Base-by-base conservation (phyloP, 2,797 vertebrate species). In the Tamandua tetradactyla region DNA sequence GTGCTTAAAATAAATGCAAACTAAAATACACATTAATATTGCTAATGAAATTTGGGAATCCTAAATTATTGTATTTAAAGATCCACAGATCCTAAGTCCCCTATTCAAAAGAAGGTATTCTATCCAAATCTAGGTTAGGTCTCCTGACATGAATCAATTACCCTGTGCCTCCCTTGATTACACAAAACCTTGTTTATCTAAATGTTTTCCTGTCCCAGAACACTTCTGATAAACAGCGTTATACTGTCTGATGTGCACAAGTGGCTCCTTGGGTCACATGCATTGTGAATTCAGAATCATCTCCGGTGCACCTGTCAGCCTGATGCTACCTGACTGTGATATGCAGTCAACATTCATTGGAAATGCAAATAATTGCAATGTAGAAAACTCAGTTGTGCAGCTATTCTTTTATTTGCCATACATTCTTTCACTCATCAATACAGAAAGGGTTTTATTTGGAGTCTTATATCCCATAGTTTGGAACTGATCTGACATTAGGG, bases 91-190 rank as follows among this genome's bases (percentile, higher is more conserved):
- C 88, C 93, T 78, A 95, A 97, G 84, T 96, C 91, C 93, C 97
- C 97, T 97, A 93, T 98, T 97, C 97, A 96, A 97, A n/a, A n/a
- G n/a, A n/a, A n/a, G n/a, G n/a, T n/a, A 59, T 97, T 12, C 71
- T 91, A 92, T 96, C 93, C 96, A 98, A 98, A 98, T 98, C 96
- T 97, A 98, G 97, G 98, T 98, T 98, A 97, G 87, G 94, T 98
- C 98, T 97, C 98, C 91, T 97, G 97, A 97, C 97, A 75, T 97
- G 96, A 98, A 97, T 98, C 97, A 97, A 97, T 98, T 98, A 98
- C 96, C 96, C 94, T 96, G 95, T 88, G 98, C 97, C 85, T 98
- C 96, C 95, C 97, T 97, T 93, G 97, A 98, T 98, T 98, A 97
- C 97, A 97, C 89, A 96, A 98, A 97, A 95, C 72, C 91, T 97